Percentiles rank a stretch among this genome's conserved stretches.
Evolutionary conservation across 1,140 invertebrate species (phyloP).

Genomic region (Lithobius niger): DNA sequence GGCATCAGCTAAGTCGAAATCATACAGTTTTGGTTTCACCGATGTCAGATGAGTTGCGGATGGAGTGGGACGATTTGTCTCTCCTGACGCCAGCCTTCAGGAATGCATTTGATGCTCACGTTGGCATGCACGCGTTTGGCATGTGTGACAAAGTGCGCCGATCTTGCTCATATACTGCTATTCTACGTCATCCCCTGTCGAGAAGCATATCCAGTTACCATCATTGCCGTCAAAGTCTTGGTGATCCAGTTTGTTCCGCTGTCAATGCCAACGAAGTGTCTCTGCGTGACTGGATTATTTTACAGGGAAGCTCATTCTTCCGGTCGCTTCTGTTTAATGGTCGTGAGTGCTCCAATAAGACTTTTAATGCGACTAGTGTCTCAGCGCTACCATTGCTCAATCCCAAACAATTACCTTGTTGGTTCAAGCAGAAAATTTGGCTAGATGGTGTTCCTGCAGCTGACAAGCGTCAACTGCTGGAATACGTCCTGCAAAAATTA

Average conservation of each 20-base stretch:
- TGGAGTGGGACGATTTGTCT: neutral
- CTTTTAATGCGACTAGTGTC: neutral
- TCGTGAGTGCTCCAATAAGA: neutral
- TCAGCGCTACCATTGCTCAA: neutral
- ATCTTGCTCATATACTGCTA: neutral
- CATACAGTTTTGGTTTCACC: neutral
- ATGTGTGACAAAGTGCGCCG: neutral
- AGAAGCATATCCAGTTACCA: neutral
- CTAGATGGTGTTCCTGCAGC: neutral
- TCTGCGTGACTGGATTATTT: neutral
- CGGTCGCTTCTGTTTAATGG: neutral
- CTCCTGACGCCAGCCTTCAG: neutral
- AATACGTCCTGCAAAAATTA: neutral
- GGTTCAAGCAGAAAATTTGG: slow-evolving; percentile 4
- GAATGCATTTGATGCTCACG: neutral
- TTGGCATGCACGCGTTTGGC: neutral
- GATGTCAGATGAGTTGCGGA: neutral
- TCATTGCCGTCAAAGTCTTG: neutral
- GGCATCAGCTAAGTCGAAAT: neutral
- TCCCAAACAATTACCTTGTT: neutral
- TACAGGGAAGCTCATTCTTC: neutral
- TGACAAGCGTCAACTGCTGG: neutral
- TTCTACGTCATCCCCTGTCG: neutral
- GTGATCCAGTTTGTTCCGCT: neutral
- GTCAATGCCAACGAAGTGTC: neutral